Evolutionary conservation across 2,888 invertebrate species (phyloP), one percentile per base, ranked within the genome.

Genomic region (Smittia sp.): DNA sequence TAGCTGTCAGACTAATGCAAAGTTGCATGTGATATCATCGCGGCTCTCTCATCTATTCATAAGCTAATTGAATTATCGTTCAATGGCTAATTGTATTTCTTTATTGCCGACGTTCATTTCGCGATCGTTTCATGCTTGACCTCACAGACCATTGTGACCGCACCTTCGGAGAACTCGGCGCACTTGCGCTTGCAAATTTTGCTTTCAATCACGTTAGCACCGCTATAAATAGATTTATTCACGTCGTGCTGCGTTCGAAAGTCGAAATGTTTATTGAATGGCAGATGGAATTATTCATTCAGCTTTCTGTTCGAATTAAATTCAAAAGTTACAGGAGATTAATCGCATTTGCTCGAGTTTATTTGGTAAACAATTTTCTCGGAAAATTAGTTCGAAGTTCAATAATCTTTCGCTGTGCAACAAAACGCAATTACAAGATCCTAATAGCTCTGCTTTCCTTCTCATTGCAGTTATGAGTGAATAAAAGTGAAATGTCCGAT

Each of bases 401-500:
- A 46, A 46, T 46, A 6, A 46, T 18, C 52, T 46, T 46, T 18
- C 4, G 52, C n/a, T 46, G 2, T 4, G 18, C n/a, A 46, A 15
- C 3, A 7, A 46, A 46, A 7, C n/a, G 4, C 52, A 32, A 9
- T 32, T 32, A n/a, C n/a, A n/a, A n/a, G n/a, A n/a, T n/a, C n/a
- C n/a, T n/a, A n/a, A n/a, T n/a, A n/a, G n/a, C n/a, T n/a, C n/a
- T 32, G 32, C 9, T 32, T 32, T 63, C 27, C 25, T 39, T 39
- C 24, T 41, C 1, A 7, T 38, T 58, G 13, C 62, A 72, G 72
- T 72, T 72, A 72, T 72, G 72, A 38, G 54, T 24, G 22, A 70
- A 70, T n/a, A 11, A 38, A 18, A 62, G n/a, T 39, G 39, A 38
- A 72, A 72, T 72, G 72, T 58, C 72, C 27, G 72, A 72, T 27